Conservation (phyloP, 1,140 invertebrate species). For the Bombus sibiricus region DNA sequence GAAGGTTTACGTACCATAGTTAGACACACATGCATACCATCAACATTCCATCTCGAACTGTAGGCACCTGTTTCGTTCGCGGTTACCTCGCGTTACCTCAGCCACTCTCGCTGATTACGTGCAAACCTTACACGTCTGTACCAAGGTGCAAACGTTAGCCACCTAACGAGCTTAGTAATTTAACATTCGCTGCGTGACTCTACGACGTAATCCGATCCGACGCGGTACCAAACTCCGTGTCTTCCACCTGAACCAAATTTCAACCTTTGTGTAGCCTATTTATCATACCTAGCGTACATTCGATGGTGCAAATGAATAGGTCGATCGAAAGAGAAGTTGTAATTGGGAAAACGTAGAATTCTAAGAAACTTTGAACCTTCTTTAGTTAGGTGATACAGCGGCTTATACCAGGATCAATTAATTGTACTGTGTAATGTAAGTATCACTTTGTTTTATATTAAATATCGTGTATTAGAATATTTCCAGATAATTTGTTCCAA, state of each 20-base stretch:
- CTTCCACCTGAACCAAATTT: not conserved
- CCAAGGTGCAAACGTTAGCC: slow-evolving; percentile 4
- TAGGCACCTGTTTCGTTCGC: not conserved
- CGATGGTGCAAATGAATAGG: not conserved
- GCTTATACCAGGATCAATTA: not conserved
- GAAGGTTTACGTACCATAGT: not conserved
- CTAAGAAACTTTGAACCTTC: not conserved
- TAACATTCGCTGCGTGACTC: not conserved
- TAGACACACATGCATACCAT: not conserved
- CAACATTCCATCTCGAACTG: not conserved
- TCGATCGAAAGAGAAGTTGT: not conserved
- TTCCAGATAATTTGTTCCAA: too few species aligned
- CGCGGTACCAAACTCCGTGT: not conserved
- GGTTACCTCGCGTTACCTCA: not conserved
- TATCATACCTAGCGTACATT: too few species aligned
- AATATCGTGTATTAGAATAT: too few species aligned
- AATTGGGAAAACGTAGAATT: not conserved
- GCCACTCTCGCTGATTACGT: slow-evolving; percentile 3
- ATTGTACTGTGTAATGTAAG: not conserved
- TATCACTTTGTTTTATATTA: too few species aligned
- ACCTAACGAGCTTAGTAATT: slow-evolving; percentile 13
- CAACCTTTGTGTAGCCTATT: not conserved
- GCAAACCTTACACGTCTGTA: not conserved
- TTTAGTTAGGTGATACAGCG: not conserved
- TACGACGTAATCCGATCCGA: not conserved